A percentile compares a stretch with the other conserved stretches of the same genome.
phyloP scores from a whole-genome alignment of 2,888 invertebrate genomes.

The Thymelicus acteon region DNA sequence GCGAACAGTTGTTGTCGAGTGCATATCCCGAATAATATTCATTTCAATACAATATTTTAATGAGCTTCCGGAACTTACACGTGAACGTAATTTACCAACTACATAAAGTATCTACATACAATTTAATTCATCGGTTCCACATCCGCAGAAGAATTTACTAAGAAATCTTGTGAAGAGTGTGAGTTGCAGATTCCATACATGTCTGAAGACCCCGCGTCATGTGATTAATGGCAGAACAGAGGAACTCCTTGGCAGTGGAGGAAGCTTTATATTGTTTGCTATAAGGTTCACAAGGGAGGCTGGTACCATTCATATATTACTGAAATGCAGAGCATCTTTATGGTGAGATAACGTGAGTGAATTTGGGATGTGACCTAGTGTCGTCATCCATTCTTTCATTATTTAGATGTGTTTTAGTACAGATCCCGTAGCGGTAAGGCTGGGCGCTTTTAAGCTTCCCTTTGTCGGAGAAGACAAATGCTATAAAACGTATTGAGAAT shows the following conservation, averaged over 20 bases:
- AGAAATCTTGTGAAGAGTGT: constrained; percentile 5
- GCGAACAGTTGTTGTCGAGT: too few species aligned
- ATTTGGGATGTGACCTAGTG: not conserved
- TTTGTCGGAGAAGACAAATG: too few species aligned
- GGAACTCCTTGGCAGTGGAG: not conserved
- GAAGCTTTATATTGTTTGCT: not conserved
- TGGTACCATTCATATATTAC: not conserved
- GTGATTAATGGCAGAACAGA: constrained; percentile 28
- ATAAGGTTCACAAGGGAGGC: not conserved
- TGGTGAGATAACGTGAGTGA: not conserved
- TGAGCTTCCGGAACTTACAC: too few species aligned
- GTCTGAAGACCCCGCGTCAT: constrained; percentile 36
- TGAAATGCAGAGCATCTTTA: not conserved
- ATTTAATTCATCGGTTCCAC: too few species aligned
- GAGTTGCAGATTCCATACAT: constrained; percentile 23
- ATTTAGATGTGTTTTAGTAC: not conserved
- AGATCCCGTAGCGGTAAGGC: not conserved
- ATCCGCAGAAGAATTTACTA: not conserved
- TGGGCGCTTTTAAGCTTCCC: too few species aligned
- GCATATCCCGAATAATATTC: too few species aligned
- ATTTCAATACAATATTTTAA: too few species aligned
- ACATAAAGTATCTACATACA: too few species aligned
- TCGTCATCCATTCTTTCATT: not conserved
- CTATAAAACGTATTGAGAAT: too few species aligned
- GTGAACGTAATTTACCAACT: too few species aligned